Base-by-base conservation (phyloP, 2,797 vertebrate genomes). In the Periophthalmus magnuspinnatus region DNA sequence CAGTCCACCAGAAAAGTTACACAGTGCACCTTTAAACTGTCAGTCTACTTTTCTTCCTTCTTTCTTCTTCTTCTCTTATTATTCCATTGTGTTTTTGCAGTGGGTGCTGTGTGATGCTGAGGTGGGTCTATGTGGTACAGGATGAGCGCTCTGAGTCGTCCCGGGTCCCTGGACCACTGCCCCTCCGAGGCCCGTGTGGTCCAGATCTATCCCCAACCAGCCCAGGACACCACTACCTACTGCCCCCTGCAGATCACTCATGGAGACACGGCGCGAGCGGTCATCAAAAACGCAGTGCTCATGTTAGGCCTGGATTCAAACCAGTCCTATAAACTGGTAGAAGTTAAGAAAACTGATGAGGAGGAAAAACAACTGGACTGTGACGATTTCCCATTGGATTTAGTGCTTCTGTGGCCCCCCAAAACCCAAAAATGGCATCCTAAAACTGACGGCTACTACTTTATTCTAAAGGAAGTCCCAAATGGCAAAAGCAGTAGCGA, bases 401-500 rank as follows among this genome's bases (percentile, higher is more conserved):
- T 94, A 9, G 92, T 97, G 47, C 83, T 95, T 56, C 91, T 94
- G 2, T 99, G 97, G 97, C 97, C 97, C 0, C 90, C 87, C 0
- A 83, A 92, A 5, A 92, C 93, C 0, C 96, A 95, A 83, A 93
- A 92, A 0, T 93, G 92, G 77, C 96, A 97, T 76, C 92, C 90
- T 0, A 92, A 90, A 71, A 83, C 87, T 56, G 88, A 94, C 0
- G 96, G 97, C 5, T 97, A 96, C 90, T 95, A 95, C 83, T 99
- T 98, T 59, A 82, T 94, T 54, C 86, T 99, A 59, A 86, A 90
- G 81, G 90, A 89, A 57, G 80, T 89, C 32, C 69, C 70, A 0
- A 93, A 92, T 0, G 92, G 61, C 64, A 72, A 47, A 1, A n/a
- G 58, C 47, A 79, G 86, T 0, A 89, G 81, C 0, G 93, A 94